phyloP scores from a whole-genome alignment of 2,888 invertebrate species.

The Antheraea assamensis region DNA sequence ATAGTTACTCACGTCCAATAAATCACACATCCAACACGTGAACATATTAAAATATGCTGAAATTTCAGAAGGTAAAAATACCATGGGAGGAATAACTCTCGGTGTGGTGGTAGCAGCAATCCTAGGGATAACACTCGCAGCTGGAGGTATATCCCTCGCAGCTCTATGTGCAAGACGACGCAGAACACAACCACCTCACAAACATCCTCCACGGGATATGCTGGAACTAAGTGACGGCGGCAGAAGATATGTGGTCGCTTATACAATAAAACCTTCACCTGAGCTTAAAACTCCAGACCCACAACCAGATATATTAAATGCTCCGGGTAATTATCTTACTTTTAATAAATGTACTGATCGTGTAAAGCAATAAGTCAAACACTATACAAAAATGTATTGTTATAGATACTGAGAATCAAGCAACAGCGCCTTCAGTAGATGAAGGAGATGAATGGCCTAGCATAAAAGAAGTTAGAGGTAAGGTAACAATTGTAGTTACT shows the following conservation, averaged over 20 bases:
- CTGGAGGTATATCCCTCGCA: slow-evolving; percentile 61
- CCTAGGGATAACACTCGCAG: slow-evolving; percentile 60
- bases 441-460: slow-evolving; percentile 76
- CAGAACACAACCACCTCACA: slow-evolving; percentile 65
- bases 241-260: slow-evolving; percentile 92
- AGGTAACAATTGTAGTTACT: slow-evolving; percentile 31
- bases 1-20: background rate
- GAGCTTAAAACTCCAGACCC: slow-evolving; percentile 83
- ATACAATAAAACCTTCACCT: slow-evolving; percentile 88
- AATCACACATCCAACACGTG: background rate
- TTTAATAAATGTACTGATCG: too few species aligned
- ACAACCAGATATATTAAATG: slow-evolving; percentile 91
- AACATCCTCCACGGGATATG: slow-evolving; percentile 76
- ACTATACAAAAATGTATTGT: background rate
- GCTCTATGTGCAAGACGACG: slow-evolving; percentile 63
- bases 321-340: slow-evolving; percentile 78
- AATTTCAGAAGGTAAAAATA: slow-evolving; percentile 84
- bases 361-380: too few species aligned
- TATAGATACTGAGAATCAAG: slow-evolving; percentile 66
- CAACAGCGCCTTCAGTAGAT: slow-evolving; percentile 48
- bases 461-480: slow-evolving; percentile 72
- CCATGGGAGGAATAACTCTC: slow-evolving; percentile 87
- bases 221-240: slow-evolving; percentile 90
- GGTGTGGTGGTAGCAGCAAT: slow-evolving; percentile 81
- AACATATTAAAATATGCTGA: background rate